Evolutionary conservation across 2,797 vertebrate genomes (phyloP).

Genomic region (Perodicticus potto): DNA sequence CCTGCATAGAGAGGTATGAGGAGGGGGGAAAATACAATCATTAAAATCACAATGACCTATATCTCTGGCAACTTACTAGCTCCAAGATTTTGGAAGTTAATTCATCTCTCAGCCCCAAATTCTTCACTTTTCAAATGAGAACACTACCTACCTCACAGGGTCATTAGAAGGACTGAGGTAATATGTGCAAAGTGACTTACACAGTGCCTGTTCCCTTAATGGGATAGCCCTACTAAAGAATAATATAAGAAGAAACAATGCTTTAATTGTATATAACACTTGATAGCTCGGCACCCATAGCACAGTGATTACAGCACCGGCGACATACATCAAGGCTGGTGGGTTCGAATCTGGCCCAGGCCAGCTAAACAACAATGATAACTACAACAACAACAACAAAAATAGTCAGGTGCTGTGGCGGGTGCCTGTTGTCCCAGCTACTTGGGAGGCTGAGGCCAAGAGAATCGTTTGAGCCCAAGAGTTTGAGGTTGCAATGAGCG

Average conservation of each 20-base stretch:
- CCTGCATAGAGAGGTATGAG: background rate
- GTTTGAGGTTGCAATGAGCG: too few relatives aligned
- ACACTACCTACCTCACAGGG: background rate
- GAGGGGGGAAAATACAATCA: background rate
- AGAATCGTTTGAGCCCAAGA: too few relatives aligned
- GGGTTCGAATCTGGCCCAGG: too few relatives aligned
- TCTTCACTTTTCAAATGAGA: slow-evolving; percentile 43
- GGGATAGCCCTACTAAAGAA: background rate
- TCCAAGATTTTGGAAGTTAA: background rate
- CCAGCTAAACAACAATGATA: too few relatives aligned
- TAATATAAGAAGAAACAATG: background rate
- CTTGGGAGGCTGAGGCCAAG: too few relatives aligned
- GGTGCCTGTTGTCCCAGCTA: too few relatives aligned
- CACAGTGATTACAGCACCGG: too few relatives aligned
- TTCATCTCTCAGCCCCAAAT: slow-evolving; percentile 21
- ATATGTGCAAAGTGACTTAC: background rate
- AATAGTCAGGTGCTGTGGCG: too few relatives aligned
- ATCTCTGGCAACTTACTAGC: background rate
- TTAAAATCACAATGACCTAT: background rate
- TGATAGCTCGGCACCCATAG: too few relatives aligned
- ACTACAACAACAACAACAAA: too few relatives aligned
- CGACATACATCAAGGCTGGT: too few relatives aligned
- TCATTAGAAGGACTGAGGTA: background rate
- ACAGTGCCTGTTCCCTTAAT: background rate
- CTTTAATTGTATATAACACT: background rate